Conservation (phyloP, 64 coral and sea anemone species). For the Pocillopora damicornis region DNA sequence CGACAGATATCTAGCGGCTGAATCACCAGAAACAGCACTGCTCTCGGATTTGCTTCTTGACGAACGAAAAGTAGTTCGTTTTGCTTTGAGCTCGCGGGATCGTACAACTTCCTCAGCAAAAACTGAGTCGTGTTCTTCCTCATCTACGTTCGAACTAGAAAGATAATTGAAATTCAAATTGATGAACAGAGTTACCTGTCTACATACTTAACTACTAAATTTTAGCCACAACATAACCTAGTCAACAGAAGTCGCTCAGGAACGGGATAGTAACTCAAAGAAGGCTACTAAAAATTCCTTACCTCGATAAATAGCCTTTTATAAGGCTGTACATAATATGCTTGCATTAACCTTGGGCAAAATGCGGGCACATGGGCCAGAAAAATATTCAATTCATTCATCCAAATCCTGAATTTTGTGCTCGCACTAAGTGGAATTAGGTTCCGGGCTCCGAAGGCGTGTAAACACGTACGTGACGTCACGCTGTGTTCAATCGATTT, state of each 20-base stretch:
- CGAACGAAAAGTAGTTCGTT: constrained; percentile 7
- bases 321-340: constrained; percentile 80
- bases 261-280: neutral
- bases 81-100: neutral
- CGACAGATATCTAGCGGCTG: constrained; percentile 39
- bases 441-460: neutral
- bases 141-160: constrained; percentile 21
- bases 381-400: neutral
- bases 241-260: neutral
- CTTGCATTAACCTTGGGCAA: constrained; percentile 1
- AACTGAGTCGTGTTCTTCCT: neutral
- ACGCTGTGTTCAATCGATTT: constrained; percentile 1
- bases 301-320: constrained; percentile 77
- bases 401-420: neutral
- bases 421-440: neutral
- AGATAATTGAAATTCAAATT: neutral
- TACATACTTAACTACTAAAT: neutral
- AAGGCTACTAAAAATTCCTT: neutral
- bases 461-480: constrained; percentile 8
- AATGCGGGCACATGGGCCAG: neutral
- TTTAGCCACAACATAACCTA: neutral
- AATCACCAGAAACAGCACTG: neutral
- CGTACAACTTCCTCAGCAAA: neutral
- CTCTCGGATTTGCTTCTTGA: constrained; percentile 47
- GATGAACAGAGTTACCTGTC: too few species aligned